Evolutionary conservation across 2,797 vertebrate genomes (phyloP).

Genomic region (Numenius phaeopus): DNA sequence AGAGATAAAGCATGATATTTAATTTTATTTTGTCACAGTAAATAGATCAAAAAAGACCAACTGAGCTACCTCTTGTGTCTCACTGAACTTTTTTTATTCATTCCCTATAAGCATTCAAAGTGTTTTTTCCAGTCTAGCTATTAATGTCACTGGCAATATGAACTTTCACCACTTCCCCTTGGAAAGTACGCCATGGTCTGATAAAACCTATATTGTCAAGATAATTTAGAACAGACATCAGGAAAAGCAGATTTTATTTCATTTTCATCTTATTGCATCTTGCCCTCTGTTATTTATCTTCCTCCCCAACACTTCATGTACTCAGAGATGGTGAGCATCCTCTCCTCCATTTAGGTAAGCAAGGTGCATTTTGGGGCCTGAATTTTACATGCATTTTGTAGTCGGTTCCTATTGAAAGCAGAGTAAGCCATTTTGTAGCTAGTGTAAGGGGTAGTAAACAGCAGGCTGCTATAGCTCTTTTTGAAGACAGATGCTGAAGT

Average conservation of each 20-base stretch:
- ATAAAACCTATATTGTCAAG: slow-evolving; percentile 20
- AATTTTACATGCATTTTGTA: background rate
- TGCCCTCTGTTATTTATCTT: background rate
- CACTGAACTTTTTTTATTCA: background rate
- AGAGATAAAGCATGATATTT: background rate
- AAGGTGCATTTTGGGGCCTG: background rate
- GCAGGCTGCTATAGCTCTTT: background rate
- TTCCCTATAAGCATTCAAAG: background rate
- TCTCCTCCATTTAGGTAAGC: background rate
- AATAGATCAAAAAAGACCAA: background rate
- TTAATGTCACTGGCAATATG: background rate
- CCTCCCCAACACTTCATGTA: background rate
- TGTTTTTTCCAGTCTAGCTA: background rate
- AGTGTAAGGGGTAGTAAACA: background rate
- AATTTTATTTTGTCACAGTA: background rate
- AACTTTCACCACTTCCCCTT: slow-evolving; percentile 8
- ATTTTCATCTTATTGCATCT: background rate
- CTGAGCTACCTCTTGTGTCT: background rate
- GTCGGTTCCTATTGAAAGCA: rapidly evolving
- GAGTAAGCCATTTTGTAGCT: background rate
- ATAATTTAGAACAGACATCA: slow-evolving; percentile 18
- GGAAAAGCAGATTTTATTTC: background rate
- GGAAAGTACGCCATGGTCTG: background rate
- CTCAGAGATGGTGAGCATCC: background rate
- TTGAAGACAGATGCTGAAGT: background rate